Evolutionary conservation across 2,888 invertebrate species (phyloP), one percentile per base, ranked within the genome.

Genomic region (Lissocephala sabroskyi): DNA sequence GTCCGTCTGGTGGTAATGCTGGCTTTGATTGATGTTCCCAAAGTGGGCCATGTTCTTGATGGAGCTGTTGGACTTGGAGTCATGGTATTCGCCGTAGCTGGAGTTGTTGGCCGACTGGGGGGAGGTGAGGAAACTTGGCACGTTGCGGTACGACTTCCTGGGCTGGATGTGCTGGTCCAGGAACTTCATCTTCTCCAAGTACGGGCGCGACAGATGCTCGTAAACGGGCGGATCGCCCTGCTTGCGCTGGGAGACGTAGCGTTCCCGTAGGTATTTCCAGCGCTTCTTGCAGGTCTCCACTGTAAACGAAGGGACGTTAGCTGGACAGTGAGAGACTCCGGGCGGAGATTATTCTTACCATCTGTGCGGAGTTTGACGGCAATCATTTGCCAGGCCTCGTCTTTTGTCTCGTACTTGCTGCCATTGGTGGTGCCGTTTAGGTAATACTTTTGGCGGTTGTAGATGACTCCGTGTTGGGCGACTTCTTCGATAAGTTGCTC

Each of bases 181-280:
- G 52, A 85, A 85, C 64, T 84, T 85, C 85, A 85, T 85, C 66
- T 84, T 85, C 54, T 85, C 85, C 41, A 85, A 62, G 66, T 85
- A 85, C 1, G 85, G 85, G 1, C 85, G 81, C 1, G 85, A 85
- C 7, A 85, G 62, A 52, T 85, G 85, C 46, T 85, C 85, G 54
- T 84, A 85, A 2, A 82, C 82, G 3, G 84, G 84, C 2, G 84
- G 82, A 52, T 84, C 84, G 2, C 84, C 82, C 49, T 84, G 84
- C 50, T 85, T 85, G 1, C 84, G 80, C 50, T 85, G 84, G 2
- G 84, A 84, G 0, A 85, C 85, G 51, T 85, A 85, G 1, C 85
- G 80, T 44, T 85, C 85, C 2, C 85, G 77, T 6, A 85, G 49
- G 42, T 85, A 85, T 56, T 85, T 85, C 85, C 85, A 85, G 1